phyloP scores from a whole-genome alignment of 2,797 vertebrate genomes.

The Crypturellus tataupa region DNA sequence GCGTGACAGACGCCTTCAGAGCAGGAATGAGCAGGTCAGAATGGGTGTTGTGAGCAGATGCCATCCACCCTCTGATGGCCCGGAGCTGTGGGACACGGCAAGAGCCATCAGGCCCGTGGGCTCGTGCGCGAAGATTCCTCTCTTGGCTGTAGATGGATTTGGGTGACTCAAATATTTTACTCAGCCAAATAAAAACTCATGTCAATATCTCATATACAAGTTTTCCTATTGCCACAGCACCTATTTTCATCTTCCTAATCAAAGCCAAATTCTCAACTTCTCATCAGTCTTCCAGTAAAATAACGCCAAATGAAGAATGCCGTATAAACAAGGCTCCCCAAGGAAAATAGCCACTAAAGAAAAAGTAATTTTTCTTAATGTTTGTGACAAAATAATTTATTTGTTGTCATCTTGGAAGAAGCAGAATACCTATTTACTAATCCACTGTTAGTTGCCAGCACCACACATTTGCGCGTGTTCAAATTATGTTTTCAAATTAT shows the following conservation, averaged over 20 bases:
- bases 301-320: background rate
- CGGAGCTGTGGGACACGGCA: background rate
- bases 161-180: background rate
- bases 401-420: background rate
- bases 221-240: background rate
- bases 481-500: background rate
- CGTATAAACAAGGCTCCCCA: background rate
- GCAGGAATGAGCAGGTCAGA: too few species aligned
- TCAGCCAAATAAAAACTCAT: background rate
- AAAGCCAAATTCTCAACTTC: background rate
- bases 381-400: background rate
- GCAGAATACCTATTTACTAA: background rate
- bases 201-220: too few species aligned
- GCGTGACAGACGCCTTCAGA: background rate
- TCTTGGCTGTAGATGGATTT: background rate
- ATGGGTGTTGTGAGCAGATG: background rate
- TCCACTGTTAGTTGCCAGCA: background rate
- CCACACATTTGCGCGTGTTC: background rate
- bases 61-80: background rate
- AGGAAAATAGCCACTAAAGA: background rate
- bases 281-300: background rate
- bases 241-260: background rate
- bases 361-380: background rate
- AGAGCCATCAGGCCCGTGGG: background rate
- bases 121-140: too few species aligned